phyloP scores from a whole-genome alignment of 2,888 invertebrate genomes.

The Pandemis heparana region DNA sequence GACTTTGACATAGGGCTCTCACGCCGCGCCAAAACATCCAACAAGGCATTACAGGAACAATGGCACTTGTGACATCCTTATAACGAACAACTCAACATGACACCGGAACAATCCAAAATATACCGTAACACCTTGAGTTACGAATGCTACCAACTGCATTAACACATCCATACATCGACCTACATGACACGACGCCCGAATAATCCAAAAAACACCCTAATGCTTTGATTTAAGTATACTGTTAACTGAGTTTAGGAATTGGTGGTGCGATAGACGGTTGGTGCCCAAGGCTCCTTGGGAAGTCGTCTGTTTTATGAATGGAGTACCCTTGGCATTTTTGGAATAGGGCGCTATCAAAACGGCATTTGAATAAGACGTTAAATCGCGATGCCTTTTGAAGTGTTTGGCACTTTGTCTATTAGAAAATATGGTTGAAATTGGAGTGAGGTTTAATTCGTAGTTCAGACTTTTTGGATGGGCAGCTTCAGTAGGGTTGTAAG shows the following conservation, averaged over 20 bases:
- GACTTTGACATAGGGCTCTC: conserved; percentile 65
- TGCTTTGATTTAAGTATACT: background rate
- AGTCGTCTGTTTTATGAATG: conserved; percentile 23
- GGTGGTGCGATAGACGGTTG: background rate
- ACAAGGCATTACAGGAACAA: conserved; percentile 58
- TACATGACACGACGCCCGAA: background rate
- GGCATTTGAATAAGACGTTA: background rate
- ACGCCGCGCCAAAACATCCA: conserved; percentile 61
- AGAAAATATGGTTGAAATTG: conserved; percentile 1
- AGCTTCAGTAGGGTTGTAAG: conserved; percentile 31
- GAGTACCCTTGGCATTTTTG: conserved; percentile 34
- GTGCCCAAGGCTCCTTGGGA: conserved; percentile 17
- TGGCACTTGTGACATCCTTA: conserved; percentile 54
- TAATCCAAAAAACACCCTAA: background rate
- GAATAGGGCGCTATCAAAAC: background rate
- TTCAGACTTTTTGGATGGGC: background rate
- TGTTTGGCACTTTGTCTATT: background rate
- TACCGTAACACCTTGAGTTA: background rate
- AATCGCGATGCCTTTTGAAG: background rate
- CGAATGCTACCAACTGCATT: background rate
- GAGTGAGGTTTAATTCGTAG: background rate
- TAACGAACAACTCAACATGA: background rate
- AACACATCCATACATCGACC: conserved; percentile 12
- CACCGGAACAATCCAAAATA: background rate
- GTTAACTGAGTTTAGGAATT: background rate